Evolutionary conservation across 1,140 invertebrate species (phyloP), one percentile per base, ranked within the genome.

Genomic region (Grapholita molesta): DNA sequence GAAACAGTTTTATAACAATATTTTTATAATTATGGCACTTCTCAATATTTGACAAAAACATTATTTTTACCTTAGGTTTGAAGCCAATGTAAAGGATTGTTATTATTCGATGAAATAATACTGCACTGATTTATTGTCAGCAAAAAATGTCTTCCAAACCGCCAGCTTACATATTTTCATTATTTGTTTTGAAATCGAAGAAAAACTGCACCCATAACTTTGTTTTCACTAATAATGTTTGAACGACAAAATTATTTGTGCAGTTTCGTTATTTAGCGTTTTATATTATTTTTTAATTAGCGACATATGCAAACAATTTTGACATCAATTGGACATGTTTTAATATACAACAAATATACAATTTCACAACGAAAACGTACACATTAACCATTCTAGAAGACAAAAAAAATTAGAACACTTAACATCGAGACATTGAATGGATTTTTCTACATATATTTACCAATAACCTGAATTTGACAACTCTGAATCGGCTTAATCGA

Each of bases 21-120:
- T 81, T 64, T 80, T 76, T 83, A 77, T 83, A 82, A 77, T 83
- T 83, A 83, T 83, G 82, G 82, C 82, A 83, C 82, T 83, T 82
- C 75, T 82, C 75, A 77, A 77, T 79, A 77, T 76, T 74, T 79
- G 70, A 74, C 72, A 72, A 73, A 70, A 76, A 74, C 72, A 57
- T 69, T 28, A n/a, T 53, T 68, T 76, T 70, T 70, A 66, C 69
- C 66, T 71, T 68, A 73, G 73, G 68, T 69, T 73, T 53, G 68
- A 75, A 75, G 73, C 73, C 64, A 35, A 25, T 32, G 18, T 15
- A 66, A 11, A 52, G 42, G 28, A 18, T 66, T 23, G 5, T 66
- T 66, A 66, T 38, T 66, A 66, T 66, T 66, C 18, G 32, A 38
- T 35, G 18, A 35, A 35, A 32, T 66, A 66, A 66, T 42, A 38